These are phyloP conservation scores for Brachyalestes nurse DNA, from an alignment of 2,797 vertebrate species.

Conservation along the genomic window DNA sequence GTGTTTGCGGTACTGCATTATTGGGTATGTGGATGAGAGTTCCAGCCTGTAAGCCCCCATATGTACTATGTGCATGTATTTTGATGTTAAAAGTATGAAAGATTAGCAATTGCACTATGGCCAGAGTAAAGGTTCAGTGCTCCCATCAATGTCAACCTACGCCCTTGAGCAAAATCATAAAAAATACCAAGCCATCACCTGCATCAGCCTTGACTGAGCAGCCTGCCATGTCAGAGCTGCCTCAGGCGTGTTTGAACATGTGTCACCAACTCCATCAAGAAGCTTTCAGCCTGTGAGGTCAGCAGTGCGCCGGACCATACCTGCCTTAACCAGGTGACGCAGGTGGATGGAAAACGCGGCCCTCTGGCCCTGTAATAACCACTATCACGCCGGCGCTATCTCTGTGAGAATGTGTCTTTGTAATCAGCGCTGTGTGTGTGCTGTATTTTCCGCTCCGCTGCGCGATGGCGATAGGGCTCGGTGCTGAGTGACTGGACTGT, in stretches of 20 bases:
- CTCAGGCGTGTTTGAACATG: slow-evolving; percentile 15
- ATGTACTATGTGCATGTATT: too few species aligned
- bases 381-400: slow-evolving; percentile 5
- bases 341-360: slow-evolving; percentile 36
- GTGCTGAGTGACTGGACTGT: slow-evolving; percentile 63
- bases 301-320: not conserved
- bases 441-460: slow-evolving; percentile 57
- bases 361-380: slow-evolving; percentile 19
- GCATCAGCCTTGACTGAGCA: slow-evolving; percentile 4
- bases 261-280: slow-evolving; percentile 24
- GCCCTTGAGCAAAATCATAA: too few species aligned
- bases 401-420: slow-evolving; percentile 30
- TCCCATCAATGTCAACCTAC: too few species aligned
- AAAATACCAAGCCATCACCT: not conserved
- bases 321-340: slow-evolving; percentile 22
- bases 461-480: slow-evolving; percentile 64
- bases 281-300: slow-evolving; percentile 16
- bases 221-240: not conserved
- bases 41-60: too few species aligned
- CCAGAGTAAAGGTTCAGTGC: too few species aligned
- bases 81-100: too few species aligned
- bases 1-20: too few species aligned
- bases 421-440: slow-evolving; percentile 19
- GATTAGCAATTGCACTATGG: too few species aligned
- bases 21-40: too few species aligned